Percentiles rank a stretch among this genome's conserved stretches.
phyloP scores from a whole-genome alignment of 2,797 vertebrate genomes.

The Moxostoma hubbsi region DNA sequence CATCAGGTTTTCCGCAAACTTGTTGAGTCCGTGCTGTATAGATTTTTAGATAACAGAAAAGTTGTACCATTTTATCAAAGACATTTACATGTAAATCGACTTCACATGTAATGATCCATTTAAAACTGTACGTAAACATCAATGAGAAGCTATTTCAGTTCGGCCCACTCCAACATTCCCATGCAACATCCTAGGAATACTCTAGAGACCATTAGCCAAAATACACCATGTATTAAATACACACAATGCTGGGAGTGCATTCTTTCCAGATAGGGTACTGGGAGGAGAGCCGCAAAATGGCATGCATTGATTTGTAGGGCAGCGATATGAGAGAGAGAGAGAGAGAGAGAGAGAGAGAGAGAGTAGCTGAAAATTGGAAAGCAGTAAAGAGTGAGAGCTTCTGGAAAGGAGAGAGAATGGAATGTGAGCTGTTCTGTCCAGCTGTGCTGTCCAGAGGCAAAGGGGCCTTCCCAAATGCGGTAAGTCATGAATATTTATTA shows the following conservation, averaged over 20 bases:
- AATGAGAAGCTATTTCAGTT: conserved; percentile 4
- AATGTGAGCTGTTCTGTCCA: conserved; percentile 48
- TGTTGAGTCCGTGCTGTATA: not conserved
- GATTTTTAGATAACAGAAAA: not conserved
- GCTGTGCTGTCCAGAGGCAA: conserved; percentile 46
- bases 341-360: conserved; percentile 8
- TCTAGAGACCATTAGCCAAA: conserved; percentile 38
- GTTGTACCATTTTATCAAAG: not conserved
- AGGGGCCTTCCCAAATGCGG: conserved; percentile 15
- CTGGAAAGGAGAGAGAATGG: not conserved
- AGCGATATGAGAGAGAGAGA: conserved; percentile 39
- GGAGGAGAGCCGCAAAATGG: conserved; percentile 54
- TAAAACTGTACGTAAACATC: conserved; percentile 3
- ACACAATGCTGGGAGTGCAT: conserved; percentile 60
- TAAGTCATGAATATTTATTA: conserved; percentile 45
- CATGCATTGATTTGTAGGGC: conserved; percentile 60
- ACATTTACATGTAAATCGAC: not conserved
- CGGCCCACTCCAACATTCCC: not conserved
- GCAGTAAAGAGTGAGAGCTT: conserved; percentile 26
- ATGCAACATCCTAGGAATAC: conserved; percentile 32
- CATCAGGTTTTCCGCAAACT: no score
- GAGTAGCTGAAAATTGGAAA: conserved; percentile 29
- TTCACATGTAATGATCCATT: conserved; percentile 7
- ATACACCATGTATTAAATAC: no score
- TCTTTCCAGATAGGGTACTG: conserved; percentile 67